Percentiles rank a stretch among this genome's conserved stretches.
phyloP scores from a whole-genome alignment of 2,113 vertebrate species.

The Siniperca chuatsi region DNA sequence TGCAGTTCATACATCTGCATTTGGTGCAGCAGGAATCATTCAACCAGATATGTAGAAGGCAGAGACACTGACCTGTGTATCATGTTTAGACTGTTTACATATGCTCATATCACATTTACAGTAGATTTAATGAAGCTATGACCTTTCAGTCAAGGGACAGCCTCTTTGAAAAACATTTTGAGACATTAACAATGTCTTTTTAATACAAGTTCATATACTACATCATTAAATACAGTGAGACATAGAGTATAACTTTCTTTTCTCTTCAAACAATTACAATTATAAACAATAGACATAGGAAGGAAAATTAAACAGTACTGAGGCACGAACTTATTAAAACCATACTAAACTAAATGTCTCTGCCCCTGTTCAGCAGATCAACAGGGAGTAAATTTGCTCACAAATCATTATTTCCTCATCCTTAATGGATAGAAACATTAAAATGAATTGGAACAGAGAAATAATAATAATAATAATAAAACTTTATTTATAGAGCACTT shows the following conservation, averaged over 20 bases:
- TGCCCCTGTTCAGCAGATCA: background rate
- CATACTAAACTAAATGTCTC: background rate
- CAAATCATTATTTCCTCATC: constrained; percentile 18
- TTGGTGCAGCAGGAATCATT: background rate
- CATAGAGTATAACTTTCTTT: background rate
- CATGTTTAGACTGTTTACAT: constrained; percentile 14
- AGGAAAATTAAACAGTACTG: background rate
- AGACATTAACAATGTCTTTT: background rate
- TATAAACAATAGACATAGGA: background rate
- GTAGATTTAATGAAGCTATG: background rate
- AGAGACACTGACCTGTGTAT: background rate
- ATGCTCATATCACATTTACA: background rate
- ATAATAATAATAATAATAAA: background rate
- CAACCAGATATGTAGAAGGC: background rate
- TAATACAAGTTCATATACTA: background rate
- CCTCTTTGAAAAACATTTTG: background rate
- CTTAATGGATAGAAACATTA: constrained; percentile 46
- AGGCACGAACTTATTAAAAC: background rate
- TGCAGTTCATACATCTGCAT: constrained; percentile 10
- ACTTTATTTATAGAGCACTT: no score
- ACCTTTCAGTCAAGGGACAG: no score
- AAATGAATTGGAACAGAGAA: constrained; percentile 41
- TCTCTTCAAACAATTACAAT: background rate
- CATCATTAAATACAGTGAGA: background rate
- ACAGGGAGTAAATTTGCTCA: constrained; percentile 5